Evolutionary conservation across 2,113 vertebrate genomes (phyloP).

Genomic region (Hepsetus odoe): DNA sequence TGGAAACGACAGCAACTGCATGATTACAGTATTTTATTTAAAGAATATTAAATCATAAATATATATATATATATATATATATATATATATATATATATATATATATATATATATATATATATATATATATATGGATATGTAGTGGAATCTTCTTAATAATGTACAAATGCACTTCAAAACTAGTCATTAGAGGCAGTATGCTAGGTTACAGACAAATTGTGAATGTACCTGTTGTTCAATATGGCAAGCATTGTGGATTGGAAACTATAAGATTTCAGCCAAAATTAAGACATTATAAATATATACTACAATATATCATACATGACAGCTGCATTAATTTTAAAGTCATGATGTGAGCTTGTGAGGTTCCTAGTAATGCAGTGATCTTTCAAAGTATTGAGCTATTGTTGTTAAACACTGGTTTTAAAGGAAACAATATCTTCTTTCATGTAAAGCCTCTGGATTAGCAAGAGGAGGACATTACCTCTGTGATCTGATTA

Average conservation of each 20-base stretch:
- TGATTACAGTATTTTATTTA: too few species aligned
- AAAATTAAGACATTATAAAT: not conserved
- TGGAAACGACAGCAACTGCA: too few species aligned
- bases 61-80: too few species aligned
- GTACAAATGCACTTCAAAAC: too few species aligned
- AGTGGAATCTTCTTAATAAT: too few species aligned
- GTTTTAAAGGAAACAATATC: constrained; percentile 27
- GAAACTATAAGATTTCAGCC: not conserved
- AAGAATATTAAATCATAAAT: too few species aligned
- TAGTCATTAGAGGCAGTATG: too few species aligned
- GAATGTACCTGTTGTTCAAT: not conserved
- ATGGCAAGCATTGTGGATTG: not conserved
- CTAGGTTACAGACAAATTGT: too few species aligned
- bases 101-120: too few species aligned
- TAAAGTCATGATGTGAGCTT: constrained; percentile 1
- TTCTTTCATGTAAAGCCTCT: constrained; percentile 31
- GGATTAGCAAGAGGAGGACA: constrained; percentile 31
- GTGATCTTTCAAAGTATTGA: not conserved
- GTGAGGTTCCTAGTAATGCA: constrained; percentile 3
- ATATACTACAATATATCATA: not conserved
- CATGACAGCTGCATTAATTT: constrained; percentile 1
- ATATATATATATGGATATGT: too few species aligned
- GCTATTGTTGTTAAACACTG: not conserved
- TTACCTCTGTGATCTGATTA: constrained; percentile 40
- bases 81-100: too few species aligned